Percentiles rank a stretch among this genome's conserved stretches.
Evolutionary conservation across 1,140 invertebrate genomes (phyloP).

Genomic region (Aphelenchoides besseyi): DNA sequence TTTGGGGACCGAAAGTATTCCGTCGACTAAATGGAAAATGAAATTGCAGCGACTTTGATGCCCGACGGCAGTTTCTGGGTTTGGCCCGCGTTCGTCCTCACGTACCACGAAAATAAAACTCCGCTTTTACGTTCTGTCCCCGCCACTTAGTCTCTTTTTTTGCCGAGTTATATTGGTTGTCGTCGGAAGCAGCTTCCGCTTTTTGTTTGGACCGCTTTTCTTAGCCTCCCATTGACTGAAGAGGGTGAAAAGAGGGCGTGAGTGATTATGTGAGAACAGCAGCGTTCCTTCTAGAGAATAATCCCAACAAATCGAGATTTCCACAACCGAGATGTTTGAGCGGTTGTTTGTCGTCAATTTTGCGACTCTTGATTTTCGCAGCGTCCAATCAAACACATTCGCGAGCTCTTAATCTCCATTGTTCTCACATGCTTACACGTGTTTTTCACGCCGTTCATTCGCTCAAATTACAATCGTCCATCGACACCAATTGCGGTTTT

Average conservation of each 20-base stretch:
- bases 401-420: no score
- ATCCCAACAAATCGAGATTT: no score
- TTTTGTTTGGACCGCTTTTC: background rate
- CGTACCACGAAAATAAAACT: background rate
- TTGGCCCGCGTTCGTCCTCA: background rate
- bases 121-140: background rate
- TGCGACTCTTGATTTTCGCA: background rate
- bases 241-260: background rate
- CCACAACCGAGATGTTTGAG: background rate
- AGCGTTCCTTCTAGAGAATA: no score
- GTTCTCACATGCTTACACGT: background rate
- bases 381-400: background rate
- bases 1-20: no score
- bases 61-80: background rate
- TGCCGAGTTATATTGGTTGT: no score
- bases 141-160: conserved; percentile 5
- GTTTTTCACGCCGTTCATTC: background rate
- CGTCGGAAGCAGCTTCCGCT: background rate
- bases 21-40: background rate
- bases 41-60: background rate
- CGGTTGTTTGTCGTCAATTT: background rate
- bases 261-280: conserved; percentile 1
- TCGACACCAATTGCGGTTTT: background rate
- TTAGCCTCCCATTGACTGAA: no score
- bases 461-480: background rate